Percentiles rank a stretch among this genome's conserved stretches.
Evolutionary conservation across 2,113 vertebrate species (phyloP).

Genomic region (Microtus oregoni): DNA sequence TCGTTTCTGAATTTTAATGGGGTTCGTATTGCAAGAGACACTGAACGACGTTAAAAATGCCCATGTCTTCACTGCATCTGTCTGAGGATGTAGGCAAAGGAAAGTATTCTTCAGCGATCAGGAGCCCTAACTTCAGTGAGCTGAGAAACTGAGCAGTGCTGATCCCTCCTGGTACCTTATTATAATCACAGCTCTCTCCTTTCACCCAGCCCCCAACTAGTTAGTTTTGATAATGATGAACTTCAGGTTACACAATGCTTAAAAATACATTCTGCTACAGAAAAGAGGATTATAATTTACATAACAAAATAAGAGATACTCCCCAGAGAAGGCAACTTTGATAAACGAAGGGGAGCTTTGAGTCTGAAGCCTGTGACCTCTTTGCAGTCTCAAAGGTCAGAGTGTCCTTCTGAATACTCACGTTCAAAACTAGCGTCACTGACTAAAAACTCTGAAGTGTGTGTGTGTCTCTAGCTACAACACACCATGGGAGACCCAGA

Average conservation of each 20-base stretch:
- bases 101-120: neutral
- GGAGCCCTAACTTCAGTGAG: neutral
- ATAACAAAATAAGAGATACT: neutral
- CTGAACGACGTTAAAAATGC: constrained; percentile 39
- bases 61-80: neutral
- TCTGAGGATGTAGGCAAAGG: neutral
- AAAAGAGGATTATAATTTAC: neutral
- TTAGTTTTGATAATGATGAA: neutral
- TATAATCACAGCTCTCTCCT: neutral
- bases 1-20: neutral
- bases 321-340: neutral
- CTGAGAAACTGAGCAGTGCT: neutral
- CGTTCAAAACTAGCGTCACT: neutral
- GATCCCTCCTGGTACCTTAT: too few relatives aligned
- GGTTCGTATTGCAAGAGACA: neutral
- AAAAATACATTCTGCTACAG: constrained; percentile 12
- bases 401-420: neutral
- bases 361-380: neutral
- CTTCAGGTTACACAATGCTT: neutral
- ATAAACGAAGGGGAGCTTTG: neutral
- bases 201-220: neutral
- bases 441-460: neutral
- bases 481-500: neutral
- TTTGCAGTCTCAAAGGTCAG: accelerated
- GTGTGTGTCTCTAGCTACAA: neutral